phyloP scores from a whole-genome alignment of 2,888 invertebrate species.

The Ophion slaviceki region DNA sequence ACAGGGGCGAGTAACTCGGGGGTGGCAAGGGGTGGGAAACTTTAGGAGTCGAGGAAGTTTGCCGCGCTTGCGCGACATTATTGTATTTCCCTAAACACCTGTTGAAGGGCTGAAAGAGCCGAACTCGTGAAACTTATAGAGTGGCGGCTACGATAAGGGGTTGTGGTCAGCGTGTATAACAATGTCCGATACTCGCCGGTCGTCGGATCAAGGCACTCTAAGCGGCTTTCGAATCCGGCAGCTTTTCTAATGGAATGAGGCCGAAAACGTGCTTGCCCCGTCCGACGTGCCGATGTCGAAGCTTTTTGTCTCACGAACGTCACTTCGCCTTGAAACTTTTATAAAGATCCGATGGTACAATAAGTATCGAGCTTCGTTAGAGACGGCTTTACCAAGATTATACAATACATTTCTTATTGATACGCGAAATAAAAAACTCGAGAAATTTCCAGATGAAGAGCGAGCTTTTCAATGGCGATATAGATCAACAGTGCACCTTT shows the following conservation, averaged over 20 bases:
- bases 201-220: constrained; percentile 47
- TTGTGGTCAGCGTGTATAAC: constrained; percentile 81
- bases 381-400: too few relatives aligned
- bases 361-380: background rate
- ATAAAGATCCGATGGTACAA: background rate
- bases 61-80: constrained; percentile 82
- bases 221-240: constrained; percentile 41
- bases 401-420: too few relatives aligned
- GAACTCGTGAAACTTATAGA: constrained; percentile 76
- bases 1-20: background rate
- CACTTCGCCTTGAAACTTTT: background rate
- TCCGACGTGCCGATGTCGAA: background rate
- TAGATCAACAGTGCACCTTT: too few relatives aligned
- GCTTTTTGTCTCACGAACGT: background rate
- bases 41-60: constrained; percentile 79
- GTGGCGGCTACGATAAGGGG: constrained; percentile 77
- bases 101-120: constrained; percentile 81
- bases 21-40: constrained; percentile 59
- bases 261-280: background rate
- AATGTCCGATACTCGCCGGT: constrained; percentile 75
- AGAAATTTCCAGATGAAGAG: too few relatives aligned
- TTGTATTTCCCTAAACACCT: constrained; percentile 84
- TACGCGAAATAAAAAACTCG: too few relatives aligned
- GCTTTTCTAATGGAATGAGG: constrained; percentile 4
- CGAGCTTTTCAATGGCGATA: too few relatives aligned